Percentiles rank a stretch among this genome's conserved stretches.
phyloP scores from a whole-genome alignment of 1,140 invertebrate genomes.

The Caenorhabditis inopinata region DNA sequence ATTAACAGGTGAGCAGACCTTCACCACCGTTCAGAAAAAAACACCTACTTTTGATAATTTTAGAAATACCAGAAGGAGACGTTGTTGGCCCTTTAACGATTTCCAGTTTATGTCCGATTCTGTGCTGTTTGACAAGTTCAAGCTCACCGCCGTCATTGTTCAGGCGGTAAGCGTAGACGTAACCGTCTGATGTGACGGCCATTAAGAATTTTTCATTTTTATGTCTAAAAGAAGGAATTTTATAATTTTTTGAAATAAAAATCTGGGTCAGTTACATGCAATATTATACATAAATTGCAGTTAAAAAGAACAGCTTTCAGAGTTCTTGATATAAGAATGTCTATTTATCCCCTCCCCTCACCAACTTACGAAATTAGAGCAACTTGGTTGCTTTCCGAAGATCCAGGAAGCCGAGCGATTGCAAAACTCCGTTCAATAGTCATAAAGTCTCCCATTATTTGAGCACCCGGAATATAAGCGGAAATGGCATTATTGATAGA shows the following conservation, averaged over 20 bases:
- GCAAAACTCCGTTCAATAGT: conserved; percentile 37
- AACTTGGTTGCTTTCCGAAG: conserved; percentile 12
- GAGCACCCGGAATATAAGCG: conserved; percentile 21
- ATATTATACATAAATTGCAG: no score
- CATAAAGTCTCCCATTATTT: conserved; percentile 31
- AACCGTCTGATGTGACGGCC: conserved; percentile 48
- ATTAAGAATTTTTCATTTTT: conserved; percentile 42
- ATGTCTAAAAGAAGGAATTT: conserved; percentile 44
- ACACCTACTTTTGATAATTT: neutral
- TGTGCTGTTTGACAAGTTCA: conserved; percentile 45
- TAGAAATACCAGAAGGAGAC: neutral
- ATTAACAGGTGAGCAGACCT: neutral
- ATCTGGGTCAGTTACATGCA: neutral
- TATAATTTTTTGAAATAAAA: no score
- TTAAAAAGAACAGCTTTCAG: no score
- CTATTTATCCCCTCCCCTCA: no score
- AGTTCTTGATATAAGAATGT: no score
- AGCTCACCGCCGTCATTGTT: conserved; percentile 39
- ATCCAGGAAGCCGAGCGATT: conserved; percentile 29
- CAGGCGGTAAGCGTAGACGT: conserved; percentile 45
- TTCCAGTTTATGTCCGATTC: conserved; percentile 35
- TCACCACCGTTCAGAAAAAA: neutral
- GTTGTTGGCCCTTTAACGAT: neutral
- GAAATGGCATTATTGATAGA: conserved; percentile 3
- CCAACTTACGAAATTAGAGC: conserved; percentile 35